Evolutionary conservation across 1,140 invertebrate genomes (phyloP).

Genomic region (Scaptodrosophila lebanonensis): DNA sequence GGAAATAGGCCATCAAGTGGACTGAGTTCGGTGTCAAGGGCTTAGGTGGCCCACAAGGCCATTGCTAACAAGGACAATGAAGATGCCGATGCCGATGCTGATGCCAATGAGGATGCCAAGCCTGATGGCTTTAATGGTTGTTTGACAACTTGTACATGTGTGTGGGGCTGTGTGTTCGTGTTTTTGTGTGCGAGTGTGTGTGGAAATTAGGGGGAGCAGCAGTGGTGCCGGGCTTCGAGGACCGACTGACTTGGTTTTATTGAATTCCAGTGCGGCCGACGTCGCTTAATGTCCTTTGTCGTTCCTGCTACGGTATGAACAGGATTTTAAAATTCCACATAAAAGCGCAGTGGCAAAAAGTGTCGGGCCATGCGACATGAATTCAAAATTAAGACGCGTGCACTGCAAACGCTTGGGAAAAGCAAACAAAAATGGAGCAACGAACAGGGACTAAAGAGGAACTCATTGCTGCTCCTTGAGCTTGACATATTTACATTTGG

Average conservation of each 20-base stretch:
- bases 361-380: conserved; percentile 48
- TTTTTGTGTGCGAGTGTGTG: too few relatives aligned
- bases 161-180: not conserved
- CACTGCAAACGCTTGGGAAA: not conserved
- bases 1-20: too few relatives aligned
- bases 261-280: conserved; percentile 51
- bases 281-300: conserved; percentile 23
- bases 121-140: conserved; percentile 68
- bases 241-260: too few relatives aligned
- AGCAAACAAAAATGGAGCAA: conserved; percentile 6
- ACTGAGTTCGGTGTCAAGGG: conserved; percentile 21
- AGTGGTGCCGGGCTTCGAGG: too few relatives aligned
- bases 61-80: too few relatives aligned
- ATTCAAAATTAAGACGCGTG: conserved; percentile 56
- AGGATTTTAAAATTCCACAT: conserved; percentile 70
- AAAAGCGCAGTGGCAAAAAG: conserved; percentile 39
- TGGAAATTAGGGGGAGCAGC: too few relatives aligned
- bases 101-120: conserved; percentile 24
- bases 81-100: conserved; percentile 46
- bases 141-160: conserved; percentile 65
- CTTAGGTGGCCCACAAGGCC: conserved; percentile 27
- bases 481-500: conserved; percentile 69
- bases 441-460: conserved; percentile 12
- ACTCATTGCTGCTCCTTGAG: conserved; percentile 53
- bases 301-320: conserved; percentile 55